phyloP scores from a whole-genome alignment of 2,888 invertebrate species.

The Polylopha cassiicola region DNA sequence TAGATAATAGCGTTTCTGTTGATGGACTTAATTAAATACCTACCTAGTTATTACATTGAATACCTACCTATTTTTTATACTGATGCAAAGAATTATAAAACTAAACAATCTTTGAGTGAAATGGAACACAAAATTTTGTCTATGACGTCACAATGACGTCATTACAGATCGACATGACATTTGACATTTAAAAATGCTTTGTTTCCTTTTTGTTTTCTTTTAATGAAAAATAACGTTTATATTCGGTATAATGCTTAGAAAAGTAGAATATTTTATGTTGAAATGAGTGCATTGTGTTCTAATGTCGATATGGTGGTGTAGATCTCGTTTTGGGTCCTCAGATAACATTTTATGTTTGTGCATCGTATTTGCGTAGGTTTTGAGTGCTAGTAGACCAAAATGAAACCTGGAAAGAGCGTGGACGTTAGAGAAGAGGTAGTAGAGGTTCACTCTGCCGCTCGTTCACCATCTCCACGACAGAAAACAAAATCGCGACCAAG shows the following conservation, averaged over 20 bases:
- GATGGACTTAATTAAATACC: too few species aligned
- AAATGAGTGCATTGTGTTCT: background rate
- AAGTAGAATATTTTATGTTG: constrained; percentile 1
- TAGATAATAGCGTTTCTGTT: too few species aligned
- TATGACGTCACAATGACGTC: constrained; percentile 66
- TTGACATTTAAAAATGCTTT: constrained; percentile 38
- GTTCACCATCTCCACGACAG: constrained; percentile 65
- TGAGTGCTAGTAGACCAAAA: constrained; percentile 30
- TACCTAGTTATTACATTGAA: too few species aligned
- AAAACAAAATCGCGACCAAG: constrained; percentile 48
- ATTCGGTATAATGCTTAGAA: constrained; percentile 21
- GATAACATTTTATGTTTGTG: constrained; percentile 4
- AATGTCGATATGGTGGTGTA: background rate
- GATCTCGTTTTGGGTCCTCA: background rate
- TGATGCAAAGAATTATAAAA: too few species aligned
- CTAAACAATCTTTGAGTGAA: constrained; percentile 24
- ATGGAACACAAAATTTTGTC: constrained; percentile 15
- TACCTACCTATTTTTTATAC: too few species aligned
- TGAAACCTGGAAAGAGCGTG: constrained; percentile 64
- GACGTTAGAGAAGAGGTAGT: constrained; percentile 64
- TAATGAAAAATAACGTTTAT: constrained; percentile 44
- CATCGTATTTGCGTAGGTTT: constrained; percentile 32
- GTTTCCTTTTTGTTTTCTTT: constrained; percentile 30
- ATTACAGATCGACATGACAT: constrained; percentile 40
- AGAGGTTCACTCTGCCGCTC: constrained; percentile 60